phyloP scores from a whole-genome alignment of 1,140 invertebrate species.

The Cecropterus lyciades region DNA sequence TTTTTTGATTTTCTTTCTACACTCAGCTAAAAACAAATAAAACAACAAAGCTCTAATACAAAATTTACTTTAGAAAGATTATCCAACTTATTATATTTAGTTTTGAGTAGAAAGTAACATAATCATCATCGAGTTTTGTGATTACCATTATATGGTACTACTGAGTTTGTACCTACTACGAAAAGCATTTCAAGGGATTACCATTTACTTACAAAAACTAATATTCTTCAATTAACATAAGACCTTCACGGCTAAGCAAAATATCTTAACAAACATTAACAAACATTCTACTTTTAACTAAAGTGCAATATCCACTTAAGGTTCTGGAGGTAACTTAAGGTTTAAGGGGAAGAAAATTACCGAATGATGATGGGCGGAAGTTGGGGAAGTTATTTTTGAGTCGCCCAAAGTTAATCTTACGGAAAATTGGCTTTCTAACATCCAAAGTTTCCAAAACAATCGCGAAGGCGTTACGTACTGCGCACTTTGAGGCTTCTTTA shows the following conservation, averaged over 20 bases:
- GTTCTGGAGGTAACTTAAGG: slow-evolving; percentile 26
- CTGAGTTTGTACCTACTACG: too few relatives aligned
- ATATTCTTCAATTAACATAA: background rate
- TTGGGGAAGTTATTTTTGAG: slow-evolving; percentile 36
- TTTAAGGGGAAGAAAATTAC: slow-evolving; percentile 36
- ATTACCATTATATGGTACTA: too few relatives aligned
- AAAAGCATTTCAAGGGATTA: too few relatives aligned
- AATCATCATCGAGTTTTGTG: too few relatives aligned
- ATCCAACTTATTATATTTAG: too few relatives aligned
- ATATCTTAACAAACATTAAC: slow-evolving; percentile 6
- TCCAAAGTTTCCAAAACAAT: slow-evolving; percentile 36
- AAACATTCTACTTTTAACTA: slow-evolving; percentile 9
- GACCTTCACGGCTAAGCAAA: too few relatives aligned
- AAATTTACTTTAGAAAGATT: too few relatives aligned
- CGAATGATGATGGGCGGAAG: slow-evolving; percentile 34
- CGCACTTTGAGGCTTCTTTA: slow-evolving; percentile 26
- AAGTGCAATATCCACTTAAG: slow-evolving; percentile 30
- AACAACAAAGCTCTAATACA: too few relatives aligned
- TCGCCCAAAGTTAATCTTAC: slow-evolving; percentile 36
- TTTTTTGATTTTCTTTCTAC: too few relatives aligned
- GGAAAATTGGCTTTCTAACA: slow-evolving; percentile 37
- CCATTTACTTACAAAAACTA: background rate
- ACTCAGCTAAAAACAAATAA: too few relatives aligned
- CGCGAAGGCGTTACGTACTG: slow-evolving; percentile 22
- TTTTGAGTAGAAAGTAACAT: too few relatives aligned